Evolutionary conservation across 2,113 vertebrate genomes (phyloP), one percentile per base, ranked within the genome.

Genomic region (Silurus asotus): DNA sequence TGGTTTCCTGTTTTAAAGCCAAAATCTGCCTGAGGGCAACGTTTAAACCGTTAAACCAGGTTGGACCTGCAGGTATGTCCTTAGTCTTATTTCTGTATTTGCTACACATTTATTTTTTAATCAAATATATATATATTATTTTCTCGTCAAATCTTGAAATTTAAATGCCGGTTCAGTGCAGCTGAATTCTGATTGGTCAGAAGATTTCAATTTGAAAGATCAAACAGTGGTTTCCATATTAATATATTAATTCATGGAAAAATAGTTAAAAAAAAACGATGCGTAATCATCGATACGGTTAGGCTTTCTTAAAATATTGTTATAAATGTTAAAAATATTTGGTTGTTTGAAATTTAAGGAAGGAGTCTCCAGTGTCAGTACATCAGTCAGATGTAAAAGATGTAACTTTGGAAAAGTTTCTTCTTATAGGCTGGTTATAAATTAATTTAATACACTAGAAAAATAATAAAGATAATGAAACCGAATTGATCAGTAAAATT

Each of bases 1-100:
- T n/a, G 84, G 85, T 87, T n/a, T 91, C 86, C 74, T 93, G 92
- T 84, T 92, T 90, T 51, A 82, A 62, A 9, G 84, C 88, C 49
- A 92, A 90, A 72, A 92, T 96, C 88, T 97, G 96, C 92, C 96
- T 97, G 88, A 90, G 81, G 13, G 94, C 95, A 11, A 88, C 88
- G 20, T 96, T 97, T 91, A 95, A 93, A 91, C 96, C 96, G 64
- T 49, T 87, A 55, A 92, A 89, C 28, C 80, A 76, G 58, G 91
- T 83, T 55, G 93, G 89, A 87, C 93, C 92, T 92, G 94, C 95
- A 86, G 95, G 96, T 97, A 93, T 92, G 94, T 74, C 19, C 1
- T 19, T 45, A 3, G 49, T 5, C 37, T 37, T 2, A 5, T 25
- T 0, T 8, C 37, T 9, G 28, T 37, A 25, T 69, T 37, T 37